These are phyloP conservation scores for Helicoverpa assulta DNA, from an alignment of 2,888 invertebrate genomes.

Conservation along the genomic window DNA sequence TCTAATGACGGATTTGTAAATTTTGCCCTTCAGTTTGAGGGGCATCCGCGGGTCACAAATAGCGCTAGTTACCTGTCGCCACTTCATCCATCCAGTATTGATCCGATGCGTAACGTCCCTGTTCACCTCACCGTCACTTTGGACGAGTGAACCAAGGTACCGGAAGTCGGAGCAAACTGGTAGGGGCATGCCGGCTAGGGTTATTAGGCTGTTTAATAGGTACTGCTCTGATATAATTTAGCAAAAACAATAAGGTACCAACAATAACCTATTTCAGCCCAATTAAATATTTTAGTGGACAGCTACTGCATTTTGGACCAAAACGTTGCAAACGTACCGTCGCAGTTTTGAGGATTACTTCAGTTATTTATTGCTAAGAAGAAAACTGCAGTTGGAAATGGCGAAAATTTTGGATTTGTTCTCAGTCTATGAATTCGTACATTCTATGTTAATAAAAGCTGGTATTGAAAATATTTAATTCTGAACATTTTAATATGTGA, in stretches of 20 bases:
- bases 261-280: constrained; percentile 7
- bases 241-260: constrained; percentile 25
- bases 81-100: too few species aligned
- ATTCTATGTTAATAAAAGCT: background rate
- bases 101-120: too few species aligned
- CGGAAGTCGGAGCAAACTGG: too few species aligned
- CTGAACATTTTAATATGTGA: background rate
- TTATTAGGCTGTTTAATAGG: too few species aligned
- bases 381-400: constrained; percentile 37
- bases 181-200: too few species aligned
- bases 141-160: too few species aligned
- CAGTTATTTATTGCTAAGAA: constrained; percentile 49
- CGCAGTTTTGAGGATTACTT: constrained; percentile 47
- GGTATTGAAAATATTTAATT: background rate
- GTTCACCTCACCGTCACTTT: too few species aligned
- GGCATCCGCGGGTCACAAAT: too few species aligned
- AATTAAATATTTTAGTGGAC: constrained; percentile 39
- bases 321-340: constrained; percentile 43
- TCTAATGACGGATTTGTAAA: too few species aligned
- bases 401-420: constrained; percentile 35
- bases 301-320: constrained; percentile 24
- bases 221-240: background rate
- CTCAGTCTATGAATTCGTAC: constrained; percentile 4
- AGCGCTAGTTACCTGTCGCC: too few species aligned
- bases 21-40: too few species aligned